A percentile compares a stretch with the other conserved stretches of the same genome.
phyloP scores from a whole-genome alignment of 2,113 vertebrate genomes.

The Petrocephalus zakoni region DNA sequence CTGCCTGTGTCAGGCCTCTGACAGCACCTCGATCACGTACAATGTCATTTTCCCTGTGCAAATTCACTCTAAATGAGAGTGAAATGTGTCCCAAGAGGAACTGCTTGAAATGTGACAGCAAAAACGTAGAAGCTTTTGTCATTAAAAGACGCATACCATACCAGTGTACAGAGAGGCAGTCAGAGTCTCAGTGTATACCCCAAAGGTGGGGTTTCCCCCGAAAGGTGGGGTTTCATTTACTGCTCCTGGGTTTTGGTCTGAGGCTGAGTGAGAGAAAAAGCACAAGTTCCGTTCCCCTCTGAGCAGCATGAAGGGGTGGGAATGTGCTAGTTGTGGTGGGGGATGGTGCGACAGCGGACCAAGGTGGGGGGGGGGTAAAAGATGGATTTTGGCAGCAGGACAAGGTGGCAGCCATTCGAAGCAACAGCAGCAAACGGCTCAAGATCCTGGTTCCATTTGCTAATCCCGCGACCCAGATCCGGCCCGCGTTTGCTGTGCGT shows the following conservation, averaged over 20 bases:
- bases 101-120: slow-evolving; percentile 48
- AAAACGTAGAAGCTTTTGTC: slow-evolving; percentile 49
- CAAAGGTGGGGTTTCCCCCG: no score
- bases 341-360: background rate
- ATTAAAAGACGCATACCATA: slow-evolving; percentile 49
- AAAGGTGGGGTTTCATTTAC: slow-evolving; percentile 29
- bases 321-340: background rate
- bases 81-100: slow-evolving; percentile 51
- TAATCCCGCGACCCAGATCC: slow-evolving; percentile 29
- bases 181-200: no score
- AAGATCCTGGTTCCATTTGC: background rate
- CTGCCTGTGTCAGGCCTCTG: background rate
- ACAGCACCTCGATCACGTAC: background rate
- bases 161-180: slow-evolving; percentile 24
- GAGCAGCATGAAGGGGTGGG: background rate
- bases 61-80: slow-evolving; percentile 64
- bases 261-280: background rate
- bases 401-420: background rate
- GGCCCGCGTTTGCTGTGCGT: background rate
- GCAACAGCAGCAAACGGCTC: slow-evolving; percentile 1
- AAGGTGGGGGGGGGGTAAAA: background rate
- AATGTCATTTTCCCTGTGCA: slow-evolving; percentile 59
- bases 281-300: background rate
- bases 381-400: slow-evolving; percentile 13
- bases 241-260: background rate